Evolutionary conservation across 2,797 vertebrate genomes (phyloP).

Genomic region (Muscicapa comitata): DNA sequence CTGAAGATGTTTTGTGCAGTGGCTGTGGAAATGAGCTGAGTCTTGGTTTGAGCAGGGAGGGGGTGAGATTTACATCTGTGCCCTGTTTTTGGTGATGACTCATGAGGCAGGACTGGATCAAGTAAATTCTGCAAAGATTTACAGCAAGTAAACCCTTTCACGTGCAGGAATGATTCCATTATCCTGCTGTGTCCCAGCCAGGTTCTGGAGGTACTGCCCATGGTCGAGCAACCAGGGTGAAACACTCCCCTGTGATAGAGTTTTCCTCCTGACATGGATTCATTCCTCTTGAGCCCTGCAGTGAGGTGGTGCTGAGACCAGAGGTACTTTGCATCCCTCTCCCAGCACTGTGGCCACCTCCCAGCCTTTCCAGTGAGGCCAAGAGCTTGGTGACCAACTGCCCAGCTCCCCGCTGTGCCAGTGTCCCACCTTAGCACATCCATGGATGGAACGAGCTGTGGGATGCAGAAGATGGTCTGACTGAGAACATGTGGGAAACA

Average conservation of each 20-base stretch:
- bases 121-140: not conserved
- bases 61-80: not conserved
- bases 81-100: not conserved
- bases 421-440: too few relatives aligned
- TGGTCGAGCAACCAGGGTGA: not conserved
- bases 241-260: rapidly evolving
- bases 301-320: not conserved
- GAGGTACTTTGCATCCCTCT: not conserved
- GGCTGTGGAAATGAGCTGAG: rapidly evolving
- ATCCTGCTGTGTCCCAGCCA: rapidly evolving
- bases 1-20: not conserved
- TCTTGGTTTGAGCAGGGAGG: not conserved
- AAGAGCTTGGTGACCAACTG: not conserved
- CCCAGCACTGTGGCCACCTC: rapidly evolving
- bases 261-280: not conserved
- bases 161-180: not conserved
- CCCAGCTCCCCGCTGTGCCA: not conserved
- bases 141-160: not conserved
- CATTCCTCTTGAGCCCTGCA: not conserved
- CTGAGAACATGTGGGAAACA: not conserved
- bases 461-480: not conserved
- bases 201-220: not conserved
- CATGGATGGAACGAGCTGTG: not conserved
- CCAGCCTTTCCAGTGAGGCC: not conserved
- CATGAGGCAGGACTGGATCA: not conserved